Evolutionary conservation across 2,797 vertebrate species (phyloP).

Genomic region (Eulemur coronatus): DNA sequence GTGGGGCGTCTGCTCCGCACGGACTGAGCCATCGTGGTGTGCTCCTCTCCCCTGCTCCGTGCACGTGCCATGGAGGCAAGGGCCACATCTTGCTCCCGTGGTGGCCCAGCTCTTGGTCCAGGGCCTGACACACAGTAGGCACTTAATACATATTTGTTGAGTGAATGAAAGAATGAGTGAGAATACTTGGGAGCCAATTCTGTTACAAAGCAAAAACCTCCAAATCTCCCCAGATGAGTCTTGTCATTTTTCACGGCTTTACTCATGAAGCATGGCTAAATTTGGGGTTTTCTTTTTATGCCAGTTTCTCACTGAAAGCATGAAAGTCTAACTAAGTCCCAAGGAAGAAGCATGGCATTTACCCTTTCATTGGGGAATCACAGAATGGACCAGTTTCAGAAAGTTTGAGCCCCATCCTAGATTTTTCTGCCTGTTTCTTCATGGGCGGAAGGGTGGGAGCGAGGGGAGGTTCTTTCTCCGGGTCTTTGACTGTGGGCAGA

Average conservation of each 20-base stretch:
- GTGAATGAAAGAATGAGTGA: not conserved
- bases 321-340: not conserved
- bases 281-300: not conserved
- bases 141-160: not conserved
- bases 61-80: accelerated
- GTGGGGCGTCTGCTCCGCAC: not conserved
- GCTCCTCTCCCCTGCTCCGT: accelerated
- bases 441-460: no score
- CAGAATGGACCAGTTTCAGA: not conserved
- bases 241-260: not conserved
- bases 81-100: not conserved
- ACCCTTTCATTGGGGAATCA: not conserved
- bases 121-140: not conserved
- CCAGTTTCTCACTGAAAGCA: not conserved
- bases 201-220: not conserved
- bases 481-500: accelerated
- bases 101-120: not conserved
- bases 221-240: not conserved
- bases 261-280: not conserved
- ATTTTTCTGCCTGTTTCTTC: not conserved
- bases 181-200: not conserved
- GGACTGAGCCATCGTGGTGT: not conserved
- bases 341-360: not conserved
- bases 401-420: not conserved
- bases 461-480: not conserved